Evolutionary conservation across 2,797 vertebrate genomes (phyloP).

Genomic region (Myotis planiceps): DNA sequence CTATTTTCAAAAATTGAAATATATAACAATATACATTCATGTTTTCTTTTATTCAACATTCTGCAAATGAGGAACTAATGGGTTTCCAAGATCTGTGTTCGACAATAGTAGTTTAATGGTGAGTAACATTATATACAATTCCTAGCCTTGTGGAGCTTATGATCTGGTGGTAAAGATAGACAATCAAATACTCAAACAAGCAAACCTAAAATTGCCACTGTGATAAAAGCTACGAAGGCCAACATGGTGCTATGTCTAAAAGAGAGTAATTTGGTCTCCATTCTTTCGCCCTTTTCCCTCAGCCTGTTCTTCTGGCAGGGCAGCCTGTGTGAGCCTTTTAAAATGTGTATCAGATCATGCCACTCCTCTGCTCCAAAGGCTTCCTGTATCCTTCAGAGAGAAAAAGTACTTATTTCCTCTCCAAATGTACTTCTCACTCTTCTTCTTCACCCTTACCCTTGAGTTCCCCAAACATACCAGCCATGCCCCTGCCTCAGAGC

Average conservation of each 20-base stretch:
- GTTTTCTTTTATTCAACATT: background rate
- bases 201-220: background rate
- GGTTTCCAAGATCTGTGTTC: background rate
- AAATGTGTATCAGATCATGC: background rate
- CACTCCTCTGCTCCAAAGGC: background rate
- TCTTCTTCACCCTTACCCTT: background rate
- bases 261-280: background rate
- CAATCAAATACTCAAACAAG: background rate
- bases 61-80: background rate
- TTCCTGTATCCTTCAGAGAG: background rate
- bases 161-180: background rate
- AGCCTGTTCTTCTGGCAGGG: background rate
- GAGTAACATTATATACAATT: background rate
- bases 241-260: background rate
- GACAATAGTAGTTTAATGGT: background rate
- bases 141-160: background rate
- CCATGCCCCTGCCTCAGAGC: background rate
- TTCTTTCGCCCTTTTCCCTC: background rate
- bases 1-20: background rate
- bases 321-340: background rate
- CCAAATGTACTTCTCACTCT: background rate
- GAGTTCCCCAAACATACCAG: background rate
- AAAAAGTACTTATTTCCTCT: background rate
- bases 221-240: background rate
- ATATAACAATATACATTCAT: background rate